phyloP scores from a whole-genome alignment of 2,888 invertebrate species.

The Scrobipalpa costella region DNA sequence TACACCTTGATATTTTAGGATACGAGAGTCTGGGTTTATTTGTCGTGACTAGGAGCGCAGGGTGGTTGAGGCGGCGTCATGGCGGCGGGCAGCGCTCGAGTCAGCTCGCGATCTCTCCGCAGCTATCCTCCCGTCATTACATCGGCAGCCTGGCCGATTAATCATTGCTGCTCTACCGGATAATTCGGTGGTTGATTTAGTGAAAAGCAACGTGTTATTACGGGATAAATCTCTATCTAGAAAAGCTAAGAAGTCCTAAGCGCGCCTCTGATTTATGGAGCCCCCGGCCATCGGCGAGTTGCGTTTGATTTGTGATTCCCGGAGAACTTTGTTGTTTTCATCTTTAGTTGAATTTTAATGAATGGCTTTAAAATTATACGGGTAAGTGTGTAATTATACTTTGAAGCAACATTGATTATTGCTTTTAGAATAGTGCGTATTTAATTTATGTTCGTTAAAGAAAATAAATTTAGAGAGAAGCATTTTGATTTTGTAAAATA shows the following conservation, averaged over 20 bases:
- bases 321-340: conserved; percentile 67
- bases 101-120: conserved; percentile 7
- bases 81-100: background rate
- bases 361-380: conserved; percentile 75
- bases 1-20: conserved; percentile 6
- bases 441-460: conserved; percentile 53
- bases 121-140: conserved; percentile 59
- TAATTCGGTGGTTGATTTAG: conserved; percentile 81
- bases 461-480: conserved; percentile 28
- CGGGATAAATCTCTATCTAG: conserved; percentile 81
- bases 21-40: conserved; percentile 1
- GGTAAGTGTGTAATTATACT: conserved; percentile 69
- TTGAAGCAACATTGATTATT: conserved; percentile 70
- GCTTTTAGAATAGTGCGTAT: conserved; percentile 62
- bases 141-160: conserved; percentile 71
- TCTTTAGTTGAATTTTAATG: conserved; percentile 79
- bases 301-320: conserved; percentile 75
- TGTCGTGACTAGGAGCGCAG: conserved; percentile 6
- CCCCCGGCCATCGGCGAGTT: conserved; percentile 68
- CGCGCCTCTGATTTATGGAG: conserved; percentile 73
- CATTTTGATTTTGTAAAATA: conserved; percentile 13
- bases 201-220: conserved; percentile 81
- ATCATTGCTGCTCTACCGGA: conserved; percentile 79
- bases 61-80: background rate
- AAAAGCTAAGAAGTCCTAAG: conserved; percentile 81